phyloP scores from a whole-genome alignment of 35 echinoderm and acorn worm genomes.

The Holothuria glaberrima region DNA sequence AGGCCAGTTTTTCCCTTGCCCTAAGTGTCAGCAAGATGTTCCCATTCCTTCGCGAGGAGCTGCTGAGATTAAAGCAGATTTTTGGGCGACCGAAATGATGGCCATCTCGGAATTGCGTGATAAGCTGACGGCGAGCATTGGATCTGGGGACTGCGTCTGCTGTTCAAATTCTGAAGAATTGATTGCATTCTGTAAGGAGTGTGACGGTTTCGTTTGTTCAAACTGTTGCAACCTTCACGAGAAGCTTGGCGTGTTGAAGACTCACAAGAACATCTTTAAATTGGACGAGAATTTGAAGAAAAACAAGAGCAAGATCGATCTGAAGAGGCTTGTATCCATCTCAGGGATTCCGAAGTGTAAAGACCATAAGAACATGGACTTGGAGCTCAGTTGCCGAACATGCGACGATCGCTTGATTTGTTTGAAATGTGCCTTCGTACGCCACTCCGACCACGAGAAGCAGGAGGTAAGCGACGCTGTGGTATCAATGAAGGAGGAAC shows the following conservation, averaged over 20 bases:
- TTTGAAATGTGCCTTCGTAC: constrained; percentile 37
- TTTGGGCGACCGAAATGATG: constrained; percentile 32
- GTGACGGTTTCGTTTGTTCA: constrained; percentile 40
- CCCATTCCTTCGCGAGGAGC: constrained; percentile 18
- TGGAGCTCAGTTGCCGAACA: constrained; percentile 30
- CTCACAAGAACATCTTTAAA: constrained; percentile 44
- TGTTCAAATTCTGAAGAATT: constrained; percentile 17
- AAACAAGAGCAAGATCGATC: constrained; percentile 35
- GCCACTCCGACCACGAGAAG: constrained; percentile 36
- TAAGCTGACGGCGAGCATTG: constrained; percentile 8
- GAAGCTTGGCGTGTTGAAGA: background rate
- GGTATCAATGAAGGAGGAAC: constrained; percentile 1
- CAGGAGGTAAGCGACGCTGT: constrained; percentile 2
- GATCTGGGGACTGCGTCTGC: constrained; percentile 4
- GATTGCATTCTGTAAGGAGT: constrained; percentile 34
- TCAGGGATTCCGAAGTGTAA: constrained; percentile 4
- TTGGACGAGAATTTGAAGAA: constrained; percentile 18
- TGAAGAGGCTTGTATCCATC: constrained; percentile 38
- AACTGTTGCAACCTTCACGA: constrained; percentile 48
- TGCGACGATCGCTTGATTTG: constrained; percentile 36
- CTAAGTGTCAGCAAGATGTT: constrained; percentile 25
- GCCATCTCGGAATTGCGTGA: constrained; percentile 25
- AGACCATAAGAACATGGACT: constrained; percentile 35
- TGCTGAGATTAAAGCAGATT: constrained; percentile 36
- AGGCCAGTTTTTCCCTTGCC: constrained; percentile 32